Evolutionary conservation across 1,140 invertebrate species (phyloP).

Genomic region (Paraescarpia echinospica): DNA sequence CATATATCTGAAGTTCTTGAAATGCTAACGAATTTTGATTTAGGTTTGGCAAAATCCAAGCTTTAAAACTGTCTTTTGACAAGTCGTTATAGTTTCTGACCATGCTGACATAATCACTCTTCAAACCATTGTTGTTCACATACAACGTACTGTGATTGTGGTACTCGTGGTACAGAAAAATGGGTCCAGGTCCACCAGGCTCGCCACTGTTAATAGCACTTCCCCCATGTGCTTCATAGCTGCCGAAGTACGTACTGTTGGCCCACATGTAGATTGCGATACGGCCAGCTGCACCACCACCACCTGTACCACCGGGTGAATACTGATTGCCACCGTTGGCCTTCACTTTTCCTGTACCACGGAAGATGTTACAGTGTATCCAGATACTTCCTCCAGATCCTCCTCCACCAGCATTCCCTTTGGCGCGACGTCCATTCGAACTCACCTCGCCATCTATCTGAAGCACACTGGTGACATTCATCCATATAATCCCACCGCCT

Average conservation of each 20-base stretch:
- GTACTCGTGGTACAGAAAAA: slow-evolving; percentile 41
- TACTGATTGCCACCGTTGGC: slow-evolving; percentile 44
- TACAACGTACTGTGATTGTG: slow-evolving; percentile 40
- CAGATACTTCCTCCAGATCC: slow-evolving; percentile 43
- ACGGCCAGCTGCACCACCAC: slow-evolving; percentile 43
- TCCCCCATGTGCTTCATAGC: slow-evolving; percentile 42
- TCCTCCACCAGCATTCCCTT: slow-evolving; percentile 35
- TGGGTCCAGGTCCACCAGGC: slow-evolving; percentile 43
- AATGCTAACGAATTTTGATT: slow-evolving; percentile 39
- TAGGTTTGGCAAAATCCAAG: slow-evolving; percentile 41
- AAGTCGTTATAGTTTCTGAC: slow-evolving; percentile 41
- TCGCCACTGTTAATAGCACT: slow-evolving; percentile 16
- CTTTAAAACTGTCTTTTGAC: slow-evolving; percentile 42
- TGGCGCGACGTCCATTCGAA: slow-evolving; percentile 35
- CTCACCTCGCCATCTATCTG: slow-evolving; percentile 42
- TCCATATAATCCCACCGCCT: slow-evolving; percentile 41
- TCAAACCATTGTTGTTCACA: slow-evolving; percentile 40
- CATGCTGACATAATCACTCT: slow-evolving; percentile 32
- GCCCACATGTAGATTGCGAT: slow-evolving; percentile 41
- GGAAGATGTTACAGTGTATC: slow-evolving; percentile 38
- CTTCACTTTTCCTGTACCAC: slow-evolving; percentile 42
- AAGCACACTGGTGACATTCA: slow-evolving; percentile 37
- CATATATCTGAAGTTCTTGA: slow-evolving; percentile 45
- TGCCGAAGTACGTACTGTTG: slow-evolving; percentile 43
- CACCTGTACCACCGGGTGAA: slow-evolving; percentile 32